Conservation (phyloP, 2,888 invertebrate species). For the Apocheima hispidaria region DNA sequence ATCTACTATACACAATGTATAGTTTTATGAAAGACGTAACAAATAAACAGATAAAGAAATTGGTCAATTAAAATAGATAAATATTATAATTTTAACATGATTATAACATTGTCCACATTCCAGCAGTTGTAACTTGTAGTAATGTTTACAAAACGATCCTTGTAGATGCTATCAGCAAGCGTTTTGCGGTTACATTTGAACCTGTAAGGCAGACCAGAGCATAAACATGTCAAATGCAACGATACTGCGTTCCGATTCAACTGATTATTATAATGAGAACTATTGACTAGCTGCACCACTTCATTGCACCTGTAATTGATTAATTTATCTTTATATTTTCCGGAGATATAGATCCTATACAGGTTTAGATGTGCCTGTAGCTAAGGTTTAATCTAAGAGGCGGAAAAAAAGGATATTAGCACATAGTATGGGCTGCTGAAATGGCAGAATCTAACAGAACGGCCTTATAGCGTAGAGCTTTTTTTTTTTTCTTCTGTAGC, state of each 20-base stretch:
- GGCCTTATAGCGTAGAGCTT: too few relatives aligned
- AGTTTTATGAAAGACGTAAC: too few relatives aligned
- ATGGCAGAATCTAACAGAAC: too few relatives aligned
- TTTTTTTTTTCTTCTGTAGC: too few relatives aligned
- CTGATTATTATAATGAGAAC: slow-evolving; percentile 53
- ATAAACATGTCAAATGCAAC: slow-evolving; percentile 27
- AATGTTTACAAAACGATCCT: slow-evolving; percentile 19
- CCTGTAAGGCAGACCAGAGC: slow-evolving; percentile 8
- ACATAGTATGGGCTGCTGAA: too few relatives aligned
- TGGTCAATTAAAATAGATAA: neutral
- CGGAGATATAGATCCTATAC: too few relatives aligned
- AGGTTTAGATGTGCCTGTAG: too few relatives aligned
- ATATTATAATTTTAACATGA: neutral
- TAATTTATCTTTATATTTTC: neutral
- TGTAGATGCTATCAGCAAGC: slow-evolving; percentile 6
- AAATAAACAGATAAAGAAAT: too few relatives aligned
- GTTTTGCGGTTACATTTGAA: slow-evolving; percentile 14
- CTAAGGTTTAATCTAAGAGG: too few relatives aligned
- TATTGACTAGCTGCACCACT: slow-evolving; percentile 25
- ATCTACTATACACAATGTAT: too few relatives aligned
- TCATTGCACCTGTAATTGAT: neutral
- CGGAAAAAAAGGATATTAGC: too few relatives aligned
- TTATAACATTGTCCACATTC: neutral
- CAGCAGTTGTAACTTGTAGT: neutral
- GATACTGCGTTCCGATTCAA: slow-evolving; percentile 45